These are phyloP conservation scores for Vireo griseus DNA, from an alignment of 2,797 vertebrate species.

Conservation along the genomic window DNA sequence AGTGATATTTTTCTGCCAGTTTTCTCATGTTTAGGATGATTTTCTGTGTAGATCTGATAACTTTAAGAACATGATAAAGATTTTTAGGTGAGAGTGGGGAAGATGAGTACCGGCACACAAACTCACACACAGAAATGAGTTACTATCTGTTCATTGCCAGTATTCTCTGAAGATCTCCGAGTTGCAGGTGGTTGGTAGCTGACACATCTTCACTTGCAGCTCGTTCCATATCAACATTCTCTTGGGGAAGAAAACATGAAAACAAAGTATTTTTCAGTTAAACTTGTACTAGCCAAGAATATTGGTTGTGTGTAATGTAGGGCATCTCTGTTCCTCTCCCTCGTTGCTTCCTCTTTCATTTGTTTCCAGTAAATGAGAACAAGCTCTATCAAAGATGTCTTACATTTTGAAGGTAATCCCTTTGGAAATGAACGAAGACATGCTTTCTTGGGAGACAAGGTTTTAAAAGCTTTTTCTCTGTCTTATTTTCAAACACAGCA, in stretches of 20 bases:
- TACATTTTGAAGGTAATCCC: slow-evolving; percentile 33
- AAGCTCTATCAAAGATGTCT: slow-evolving; percentile 24
- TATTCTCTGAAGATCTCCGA: slow-evolving; percentile 36
- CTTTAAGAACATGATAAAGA: background rate
- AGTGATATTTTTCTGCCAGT: background rate
- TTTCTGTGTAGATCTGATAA: background rate
- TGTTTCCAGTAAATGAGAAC: slow-evolving; percentile 43
- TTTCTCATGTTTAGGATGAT: background rate
- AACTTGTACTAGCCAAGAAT: background rate
- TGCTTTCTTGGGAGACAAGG: background rate
- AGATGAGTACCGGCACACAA: background rate
- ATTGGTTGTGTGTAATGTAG: background rate
- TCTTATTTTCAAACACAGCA: background rate
- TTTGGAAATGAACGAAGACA: background rate
- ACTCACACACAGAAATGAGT: background rate
- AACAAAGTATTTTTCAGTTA: slow-evolving; percentile 10
- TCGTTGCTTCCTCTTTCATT: background rate
- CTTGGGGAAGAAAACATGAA: background rate
- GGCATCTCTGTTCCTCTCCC: background rate
- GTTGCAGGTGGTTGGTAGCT: background rate
- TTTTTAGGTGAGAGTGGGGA: accelerated
- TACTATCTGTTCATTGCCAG: background rate
- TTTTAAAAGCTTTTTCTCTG: background rate
- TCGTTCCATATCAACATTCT: background rate
- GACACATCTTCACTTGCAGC: background rate